Conservation (phyloP, 2,888 invertebrate species). For the Neocrepidodera transversa region DNA sequence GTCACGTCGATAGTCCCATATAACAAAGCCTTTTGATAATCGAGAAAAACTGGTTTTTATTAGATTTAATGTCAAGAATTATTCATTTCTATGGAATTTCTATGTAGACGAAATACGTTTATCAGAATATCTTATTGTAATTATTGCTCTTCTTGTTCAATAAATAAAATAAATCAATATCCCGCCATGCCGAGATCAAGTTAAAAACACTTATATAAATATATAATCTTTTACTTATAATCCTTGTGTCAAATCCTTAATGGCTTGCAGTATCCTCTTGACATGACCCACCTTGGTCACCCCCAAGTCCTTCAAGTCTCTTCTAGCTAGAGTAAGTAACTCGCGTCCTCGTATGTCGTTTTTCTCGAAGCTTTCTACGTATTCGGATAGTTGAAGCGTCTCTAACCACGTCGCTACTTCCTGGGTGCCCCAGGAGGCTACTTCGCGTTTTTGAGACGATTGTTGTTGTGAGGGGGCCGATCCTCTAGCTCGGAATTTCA, state of each 20-base stretch:
- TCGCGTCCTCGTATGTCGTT: constrained; percentile 94
- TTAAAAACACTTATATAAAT: constrained; percentile 28
- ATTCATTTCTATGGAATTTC: too few species aligned
- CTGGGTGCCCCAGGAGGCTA: constrained; percentile 80
- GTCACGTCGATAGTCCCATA: too few species aligned
- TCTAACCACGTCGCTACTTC: constrained; percentile 94
- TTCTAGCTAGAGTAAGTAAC: constrained; percentile 81
- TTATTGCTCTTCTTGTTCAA: not conserved
- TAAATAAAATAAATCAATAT: constrained; percentile 17
- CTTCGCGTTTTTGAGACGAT: constrained; percentile 63
- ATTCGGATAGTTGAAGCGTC: constrained; percentile 86
- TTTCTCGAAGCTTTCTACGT: constrained; percentile 86
- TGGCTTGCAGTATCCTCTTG: constrained; percentile 91
- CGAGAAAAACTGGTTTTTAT: too few species aligned
- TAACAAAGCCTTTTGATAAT: too few species aligned
- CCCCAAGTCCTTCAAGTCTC: constrained; percentile 89
- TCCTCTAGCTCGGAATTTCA: constrained; percentile 66
- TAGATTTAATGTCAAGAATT: too few species aligned
- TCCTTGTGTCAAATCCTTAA: constrained; percentile 75
- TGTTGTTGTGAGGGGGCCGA: constrained; percentile 60
- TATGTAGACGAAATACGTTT: too few species aligned
- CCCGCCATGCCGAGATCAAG: constrained; percentile 34
- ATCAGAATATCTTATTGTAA: not conserved
- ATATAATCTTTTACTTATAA: constrained; percentile 46
- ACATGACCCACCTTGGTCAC: constrained; percentile 95